Evolutionary conservation across 2,113 vertebrate genomes (phyloP).

Genomic region (Setophaga petechia): DNA sequence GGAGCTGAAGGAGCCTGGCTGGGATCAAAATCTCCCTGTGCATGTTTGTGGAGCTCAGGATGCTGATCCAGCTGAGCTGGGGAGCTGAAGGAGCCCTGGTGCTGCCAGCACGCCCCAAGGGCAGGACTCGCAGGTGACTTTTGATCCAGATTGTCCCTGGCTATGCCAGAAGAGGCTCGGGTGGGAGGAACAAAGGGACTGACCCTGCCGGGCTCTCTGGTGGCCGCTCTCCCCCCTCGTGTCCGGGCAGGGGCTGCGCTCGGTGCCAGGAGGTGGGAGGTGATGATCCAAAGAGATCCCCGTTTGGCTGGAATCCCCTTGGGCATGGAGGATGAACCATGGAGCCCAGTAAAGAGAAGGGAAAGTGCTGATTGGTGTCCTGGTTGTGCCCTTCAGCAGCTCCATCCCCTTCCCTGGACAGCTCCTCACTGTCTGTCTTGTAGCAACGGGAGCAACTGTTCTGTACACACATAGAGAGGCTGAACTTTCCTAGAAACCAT

Average conservation of each 20-base stretch:
- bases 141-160: not conserved
- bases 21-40: too few relatives aligned
- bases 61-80: too few relatives aligned
- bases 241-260: not conserved
- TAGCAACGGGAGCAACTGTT: fast-evolving
- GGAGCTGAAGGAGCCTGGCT: not conserved
- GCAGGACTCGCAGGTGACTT: not conserved
- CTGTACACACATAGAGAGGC: not conserved
- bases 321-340: not conserved
- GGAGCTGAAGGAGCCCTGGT: not conserved
- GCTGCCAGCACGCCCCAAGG: not conserved
- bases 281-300: not conserved
- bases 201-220: not conserved
- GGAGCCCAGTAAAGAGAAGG: not conserved
- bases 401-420: not conserved
- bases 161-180: not conserved
- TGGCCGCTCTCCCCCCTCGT: not conserved
- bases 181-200: not conserved
- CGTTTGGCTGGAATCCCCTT: not conserved
- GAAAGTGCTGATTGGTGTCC: too few relatives aligned
- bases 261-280: not conserved
- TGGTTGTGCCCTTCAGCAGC: not conserved
- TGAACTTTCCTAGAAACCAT: conserved; percentile 24
- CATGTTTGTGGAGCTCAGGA: too few relatives aligned
- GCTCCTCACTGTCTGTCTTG: not conserved